Conservation (phyloP, 1,140 invertebrate genomes). For the Drosophila orosa region DNA sequence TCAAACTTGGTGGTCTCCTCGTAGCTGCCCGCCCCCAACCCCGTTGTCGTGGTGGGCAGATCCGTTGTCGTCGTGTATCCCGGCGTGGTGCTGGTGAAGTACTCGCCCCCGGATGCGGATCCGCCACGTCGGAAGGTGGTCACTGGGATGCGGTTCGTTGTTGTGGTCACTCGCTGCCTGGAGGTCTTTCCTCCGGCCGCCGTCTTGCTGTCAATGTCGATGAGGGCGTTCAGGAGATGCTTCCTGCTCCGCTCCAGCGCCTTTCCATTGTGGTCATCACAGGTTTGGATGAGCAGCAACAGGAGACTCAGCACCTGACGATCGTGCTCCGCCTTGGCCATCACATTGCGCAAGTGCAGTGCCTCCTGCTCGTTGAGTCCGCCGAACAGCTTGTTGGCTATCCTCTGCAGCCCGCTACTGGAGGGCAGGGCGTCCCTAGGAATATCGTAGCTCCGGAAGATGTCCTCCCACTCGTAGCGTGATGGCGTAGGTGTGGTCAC, state of each 20-base stretch:
- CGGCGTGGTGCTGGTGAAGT: slow-evolving; percentile 62
- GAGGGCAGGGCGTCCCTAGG: slow-evolving; percentile 74
- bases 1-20: slow-evolving; percentile 82
- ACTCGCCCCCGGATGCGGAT: slow-evolving; percentile 35
- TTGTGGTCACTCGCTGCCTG: slow-evolving; percentile 60
- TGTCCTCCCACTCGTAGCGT: slow-evolving; percentile 74
- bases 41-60: slow-evolving; percentile 64
- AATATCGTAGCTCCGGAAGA: slow-evolving; percentile 77
- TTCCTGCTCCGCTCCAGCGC: slow-evolving; percentile 87
- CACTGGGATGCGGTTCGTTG: slow-evolving; percentile 69
- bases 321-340: slow-evolving; percentile 91
- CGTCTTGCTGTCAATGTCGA: slow-evolving; percentile 85
- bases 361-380: slow-evolving; percentile 90
- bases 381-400: slow-evolving; percentile 90
- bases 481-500: slow-evolving; percentile 28
- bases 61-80: slow-evolving; percentile 70
- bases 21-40: slow-evolving; percentile 44
- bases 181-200: slow-evolving; percentile 73
- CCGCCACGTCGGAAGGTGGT: slow-evolving; percentile 70
- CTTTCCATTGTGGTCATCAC: slow-evolving; percentile 89
- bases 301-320: slow-evolving; percentile 90
- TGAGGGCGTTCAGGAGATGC: slow-evolving; percentile 88
- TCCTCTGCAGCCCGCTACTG: slow-evolving; percentile 86
- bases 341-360: slow-evolving; percentile 90
- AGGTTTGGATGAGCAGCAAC: slow-evolving; percentile 90